These are phyloP conservation scores for Pseudoatta argentina DNA, from an alignment of 1,140 invertebrate genomes.

Conservation along the genomic window DNA sequence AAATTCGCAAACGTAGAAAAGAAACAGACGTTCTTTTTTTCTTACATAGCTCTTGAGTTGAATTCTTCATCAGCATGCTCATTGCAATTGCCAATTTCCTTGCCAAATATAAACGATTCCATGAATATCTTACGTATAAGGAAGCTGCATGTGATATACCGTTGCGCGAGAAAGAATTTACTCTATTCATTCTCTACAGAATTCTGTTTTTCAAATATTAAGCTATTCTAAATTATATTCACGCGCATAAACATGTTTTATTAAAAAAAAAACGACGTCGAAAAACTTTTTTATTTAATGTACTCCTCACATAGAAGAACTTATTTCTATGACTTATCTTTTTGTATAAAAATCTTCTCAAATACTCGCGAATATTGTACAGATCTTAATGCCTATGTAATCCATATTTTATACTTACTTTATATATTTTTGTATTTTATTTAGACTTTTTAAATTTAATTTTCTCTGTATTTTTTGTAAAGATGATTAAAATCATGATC, in stretches of 20 bases:
- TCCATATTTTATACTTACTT: no score
- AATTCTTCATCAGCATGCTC: neutral
- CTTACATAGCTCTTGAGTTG: neutral
- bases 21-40: neutral
- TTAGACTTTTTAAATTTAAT: no score
- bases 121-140: slow-evolving; percentile 9
- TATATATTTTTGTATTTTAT: no score
- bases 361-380: no score
- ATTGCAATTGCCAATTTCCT: neutral
- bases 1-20: slow-evolving; percentile 14
- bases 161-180: neutral
- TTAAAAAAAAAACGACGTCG: neutral
- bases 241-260: neutral
- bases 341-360: no score
- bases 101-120: neutral
- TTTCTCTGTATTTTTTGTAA: no score
- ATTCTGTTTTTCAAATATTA: slow-evolving; percentile 18
- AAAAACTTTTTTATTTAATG: neutral
- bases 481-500: no score
- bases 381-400: no score
- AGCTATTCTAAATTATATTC: neutral
- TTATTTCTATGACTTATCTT: no score
- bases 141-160: no score
- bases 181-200: neutral
- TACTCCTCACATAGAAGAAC: no score